Conservation (phyloP, 2,797 vertebrate genomes). For the Champsocephalus gunnari region DNA sequence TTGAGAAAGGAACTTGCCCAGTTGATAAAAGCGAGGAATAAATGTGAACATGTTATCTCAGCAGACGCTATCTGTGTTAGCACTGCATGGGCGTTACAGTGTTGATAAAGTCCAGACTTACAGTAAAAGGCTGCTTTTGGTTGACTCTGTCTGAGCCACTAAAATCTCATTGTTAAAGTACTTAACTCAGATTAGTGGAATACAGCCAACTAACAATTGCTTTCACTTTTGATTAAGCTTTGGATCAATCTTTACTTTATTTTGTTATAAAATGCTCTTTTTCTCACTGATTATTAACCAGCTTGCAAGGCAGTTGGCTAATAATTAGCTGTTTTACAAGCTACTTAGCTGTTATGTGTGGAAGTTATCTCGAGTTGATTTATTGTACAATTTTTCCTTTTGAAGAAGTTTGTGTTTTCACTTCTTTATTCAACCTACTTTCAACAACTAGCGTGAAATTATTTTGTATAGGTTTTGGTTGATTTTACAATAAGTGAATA, state of each 20-base stretch:
- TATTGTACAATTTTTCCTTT: background rate
- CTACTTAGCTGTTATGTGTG: background rate
- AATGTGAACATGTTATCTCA: constrained; percentile 51
- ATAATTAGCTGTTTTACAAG: background rate
- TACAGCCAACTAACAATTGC: background rate
- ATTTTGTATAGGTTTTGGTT: background rate
- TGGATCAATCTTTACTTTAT: background rate
- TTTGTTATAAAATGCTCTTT: background rate
- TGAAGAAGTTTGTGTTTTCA: background rate
- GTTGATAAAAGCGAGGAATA: constrained; percentile 57
- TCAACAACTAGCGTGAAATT: background rate
- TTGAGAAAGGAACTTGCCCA: constrained; percentile 28
- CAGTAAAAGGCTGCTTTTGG: constrained; percentile 5
- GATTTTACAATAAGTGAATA: background rate
- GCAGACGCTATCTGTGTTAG: constrained; percentile 53
- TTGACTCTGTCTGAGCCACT: constrained; percentile 1
- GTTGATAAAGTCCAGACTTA: constrained; percentile 33
- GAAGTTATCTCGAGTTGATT: no score
- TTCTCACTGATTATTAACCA: background rate
- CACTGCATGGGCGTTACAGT: constrained; percentile 38
- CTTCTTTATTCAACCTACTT: background rate
- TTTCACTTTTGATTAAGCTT: background rate
- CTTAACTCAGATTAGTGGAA: background rate
- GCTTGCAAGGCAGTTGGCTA: background rate
- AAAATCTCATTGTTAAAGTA: background rate